phyloP scores from a whole-genome alignment of 1,140 invertebrate species.

The Leguminivora glycinivorella region DNA sequence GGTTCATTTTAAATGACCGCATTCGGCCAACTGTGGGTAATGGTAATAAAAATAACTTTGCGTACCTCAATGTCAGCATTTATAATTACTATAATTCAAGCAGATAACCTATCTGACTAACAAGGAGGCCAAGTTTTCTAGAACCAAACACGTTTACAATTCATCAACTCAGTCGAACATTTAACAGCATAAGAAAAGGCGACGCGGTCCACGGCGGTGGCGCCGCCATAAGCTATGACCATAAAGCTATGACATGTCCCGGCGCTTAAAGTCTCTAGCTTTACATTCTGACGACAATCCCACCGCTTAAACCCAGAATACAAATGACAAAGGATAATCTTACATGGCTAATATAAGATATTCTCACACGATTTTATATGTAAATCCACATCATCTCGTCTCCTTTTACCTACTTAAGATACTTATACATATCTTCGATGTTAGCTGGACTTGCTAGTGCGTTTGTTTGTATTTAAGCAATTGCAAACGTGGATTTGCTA shows the following conservation, averaged over 20 bases:
- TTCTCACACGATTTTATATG: neutral
- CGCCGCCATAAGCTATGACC: constrained; percentile 14
- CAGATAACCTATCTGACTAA: constrained; percentile 4
- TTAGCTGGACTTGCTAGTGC: no score
- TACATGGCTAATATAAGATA: neutral
- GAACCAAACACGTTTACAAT: constrained; percentile 10
- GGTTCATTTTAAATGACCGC: neutral
- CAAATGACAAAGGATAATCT: neutral
- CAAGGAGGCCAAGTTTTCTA: constrained; percentile 11
- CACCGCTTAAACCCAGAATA: neutral
- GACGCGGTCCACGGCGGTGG: constrained; percentile 11
- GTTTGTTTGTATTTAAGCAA: neutral
- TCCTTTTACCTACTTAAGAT: neutral
- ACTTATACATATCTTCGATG: neutral
- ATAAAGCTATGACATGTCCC: constrained; percentile 6
- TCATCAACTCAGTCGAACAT: constrained; percentile 8
- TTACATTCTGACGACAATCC: neutral
- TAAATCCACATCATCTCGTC: neutral
- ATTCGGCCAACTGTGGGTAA: neutral
- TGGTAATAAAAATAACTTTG: neutral
- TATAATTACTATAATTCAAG: constrained; percentile 5
- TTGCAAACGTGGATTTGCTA: neutral
- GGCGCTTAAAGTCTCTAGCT: constrained; percentile 12
- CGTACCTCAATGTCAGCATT: neutral
- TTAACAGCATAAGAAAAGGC: constrained; percentile 11